Conservation (phyloP, 2,113 vertebrate species). For the Acinonyx jubatus region DNA sequence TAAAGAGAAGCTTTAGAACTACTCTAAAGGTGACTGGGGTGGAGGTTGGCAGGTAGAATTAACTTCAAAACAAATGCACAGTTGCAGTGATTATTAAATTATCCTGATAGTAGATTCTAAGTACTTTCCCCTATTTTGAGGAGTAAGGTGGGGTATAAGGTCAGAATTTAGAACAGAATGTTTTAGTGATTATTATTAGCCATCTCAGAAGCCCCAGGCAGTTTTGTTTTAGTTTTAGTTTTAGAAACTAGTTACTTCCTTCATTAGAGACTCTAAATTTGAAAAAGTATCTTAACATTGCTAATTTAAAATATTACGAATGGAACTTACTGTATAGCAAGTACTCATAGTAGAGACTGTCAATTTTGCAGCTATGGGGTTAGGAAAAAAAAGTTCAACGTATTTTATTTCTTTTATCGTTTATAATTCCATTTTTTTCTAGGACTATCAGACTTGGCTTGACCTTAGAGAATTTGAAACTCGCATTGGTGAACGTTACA, state of each 20-base stretch:
- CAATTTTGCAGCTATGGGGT: neutral
- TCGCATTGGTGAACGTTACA: constrained; percentile 96
- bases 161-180: neutral
- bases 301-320: constrained; percentile 26
- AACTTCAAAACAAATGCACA: neutral
- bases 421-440: constrained; percentile 40
- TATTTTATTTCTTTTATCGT: constrained; percentile 1
- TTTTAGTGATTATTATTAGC: constrained; percentile 10
- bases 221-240: neutral
- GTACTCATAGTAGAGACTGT: neutral
- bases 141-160: neutral
- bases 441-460: constrained; percentile 99
- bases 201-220: neutral
- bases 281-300: neutral
- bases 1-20: neutral
- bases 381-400: neutral
- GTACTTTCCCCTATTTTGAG: neutral
- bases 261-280: constrained; percentile 2
- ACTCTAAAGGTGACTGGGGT: neutral
- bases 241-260: constrained; percentile 29
- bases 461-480: constrained; percentile 98
- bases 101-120: neutral
- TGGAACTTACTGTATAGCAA: neutral
- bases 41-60: neutral
- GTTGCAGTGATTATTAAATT: neutral